These are phyloP conservation scores for Plagodis dolabraria DNA, from an alignment of 2,888 invertebrate species.

Conservation along the genomic window DNA sequence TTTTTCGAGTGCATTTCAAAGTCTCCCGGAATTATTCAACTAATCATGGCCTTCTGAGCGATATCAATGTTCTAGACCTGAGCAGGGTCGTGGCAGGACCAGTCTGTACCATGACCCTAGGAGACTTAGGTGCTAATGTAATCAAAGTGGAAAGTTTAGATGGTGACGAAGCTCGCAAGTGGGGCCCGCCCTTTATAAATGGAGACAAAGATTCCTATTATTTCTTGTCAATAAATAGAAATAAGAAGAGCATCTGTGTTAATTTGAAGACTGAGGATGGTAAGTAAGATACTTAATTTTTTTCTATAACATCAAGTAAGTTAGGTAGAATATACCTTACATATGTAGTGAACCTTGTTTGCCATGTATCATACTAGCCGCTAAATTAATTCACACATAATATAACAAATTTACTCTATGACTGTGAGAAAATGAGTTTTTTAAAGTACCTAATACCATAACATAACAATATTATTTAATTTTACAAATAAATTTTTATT, in stretches of 20 bases:
- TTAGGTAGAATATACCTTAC: not conserved
- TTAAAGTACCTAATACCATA: too few relatives aligned
- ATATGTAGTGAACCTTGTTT: too few relatives aligned
- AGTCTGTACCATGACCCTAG: slow-evolving; percentile 96
- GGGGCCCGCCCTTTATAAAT: slow-evolving; percentile 95
- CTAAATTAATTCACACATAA: too few relatives aligned
- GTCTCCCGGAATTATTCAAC: slow-evolving; percentile 50
- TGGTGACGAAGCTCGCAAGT: slow-evolving; percentile 93
- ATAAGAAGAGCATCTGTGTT: slow-evolving; percentile 96
- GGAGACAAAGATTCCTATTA: slow-evolving; percentile 90
- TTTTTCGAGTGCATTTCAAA: slow-evolving; percentile 41
- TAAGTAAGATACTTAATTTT: slow-evolving; percentile 39
- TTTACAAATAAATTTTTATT: not conserved
- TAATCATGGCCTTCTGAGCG: slow-evolving; percentile 86
- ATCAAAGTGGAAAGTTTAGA: slow-evolving; percentile 95
- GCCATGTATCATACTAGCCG: too few relatives aligned
- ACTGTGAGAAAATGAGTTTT: too few relatives aligned
- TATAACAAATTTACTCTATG: too few relatives aligned
- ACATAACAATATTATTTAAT: too few relatives aligned
- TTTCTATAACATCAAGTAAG: not conserved
- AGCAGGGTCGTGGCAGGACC: slow-evolving; percentile 97
- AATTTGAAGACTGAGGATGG: slow-evolving; percentile 91
- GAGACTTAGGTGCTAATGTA: slow-evolving; percentile 96
- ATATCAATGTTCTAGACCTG: slow-evolving; percentile 91
- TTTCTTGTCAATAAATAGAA: slow-evolving; percentile 95